Evolutionary conservation across 2,888 invertebrate genomes (phyloP).

Genomic region (Eledone cirrhosa): DNA sequence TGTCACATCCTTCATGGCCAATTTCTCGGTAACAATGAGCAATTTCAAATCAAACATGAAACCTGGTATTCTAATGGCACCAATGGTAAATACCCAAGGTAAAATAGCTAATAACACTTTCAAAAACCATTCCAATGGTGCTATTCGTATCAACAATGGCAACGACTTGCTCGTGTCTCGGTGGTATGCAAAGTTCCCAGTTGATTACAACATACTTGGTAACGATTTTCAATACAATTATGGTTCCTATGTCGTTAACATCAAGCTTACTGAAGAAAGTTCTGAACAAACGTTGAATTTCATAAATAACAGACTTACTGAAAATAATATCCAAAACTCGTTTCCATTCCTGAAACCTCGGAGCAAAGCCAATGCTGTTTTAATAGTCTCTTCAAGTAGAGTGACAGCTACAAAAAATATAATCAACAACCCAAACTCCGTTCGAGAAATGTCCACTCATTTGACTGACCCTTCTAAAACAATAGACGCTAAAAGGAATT

Average conservation of each 20-base stretch:
- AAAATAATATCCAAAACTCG: constrained; percentile 86
- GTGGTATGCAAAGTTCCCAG: constrained; percentile 60
- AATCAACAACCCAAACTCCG: constrained; percentile 83
- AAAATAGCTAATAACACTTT: constrained; percentile 83
- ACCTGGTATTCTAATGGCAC: constrained; percentile 62
- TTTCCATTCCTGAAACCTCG: constrained; percentile 86
- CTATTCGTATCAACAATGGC: constrained; percentile 83
- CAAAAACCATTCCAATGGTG: constrained; percentile 81
- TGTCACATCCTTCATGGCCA: constrained; percentile 66
- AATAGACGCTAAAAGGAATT: constrained; percentile 94
- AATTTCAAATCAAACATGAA: constrained; percentile 57
- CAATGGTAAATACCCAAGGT: constrained; percentile 64
- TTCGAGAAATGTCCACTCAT: constrained; percentile 95
- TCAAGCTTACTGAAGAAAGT: constrained; percentile 88
- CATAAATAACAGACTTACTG: constrained; percentile 85
- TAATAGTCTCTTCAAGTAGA: constrained; percentile 91
- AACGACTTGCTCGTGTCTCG: constrained; percentile 62
- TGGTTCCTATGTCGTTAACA: constrained; percentile 86
- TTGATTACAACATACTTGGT: constrained; percentile 59
- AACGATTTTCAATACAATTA: constrained; percentile 90
- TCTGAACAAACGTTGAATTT: constrained; percentile 83
- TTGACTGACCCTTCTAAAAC: constrained; percentile 90
- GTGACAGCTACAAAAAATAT: constrained; percentile 89
- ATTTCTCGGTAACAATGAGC: constrained; percentile 64
- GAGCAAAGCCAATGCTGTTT: constrained; percentile 89